Evolutionary conservation across 2,113 vertebrate species (phyloP), one percentile per base, ranked within the genome.

Genomic region (Climacteris rufus): DNA sequence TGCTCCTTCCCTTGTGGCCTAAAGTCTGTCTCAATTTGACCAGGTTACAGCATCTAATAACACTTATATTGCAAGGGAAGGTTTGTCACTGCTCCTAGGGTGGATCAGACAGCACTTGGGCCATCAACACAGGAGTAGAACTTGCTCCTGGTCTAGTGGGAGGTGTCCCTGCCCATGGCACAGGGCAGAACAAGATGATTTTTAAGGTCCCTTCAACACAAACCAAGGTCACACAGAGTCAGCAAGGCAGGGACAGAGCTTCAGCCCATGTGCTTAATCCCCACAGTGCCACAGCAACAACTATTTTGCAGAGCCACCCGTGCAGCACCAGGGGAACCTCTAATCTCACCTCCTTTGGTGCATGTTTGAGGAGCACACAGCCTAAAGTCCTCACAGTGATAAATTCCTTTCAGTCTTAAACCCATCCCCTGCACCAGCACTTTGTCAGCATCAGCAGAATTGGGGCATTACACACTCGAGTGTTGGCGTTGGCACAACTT

Each of bases 371-470:
- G 70, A 54, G 69, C 19, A 78, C n/a, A 5, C 33, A 52, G 35
- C 22, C 64, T 12, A 68, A 95, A 14, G 27, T 31, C 57, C 93
- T 84, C 7, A 4, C 24, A 83, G 88, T 6, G 11, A 90, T 79
- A 78, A 93, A 89, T 39, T 47, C 86, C 52, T 42, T 90, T 54
- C 74, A 53, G 78, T 61, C 83, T n/a, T 49, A 63, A 97, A 94
- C 79, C 86, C 91, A 37, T 78, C 39, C 70, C 37, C 82, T 89
- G 87, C 45, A 18, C 68, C 95, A 97, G 91, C 85, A 39, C 94
- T 87, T 80, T 33, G n/a, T 89, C 96, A 94, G 74, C 50, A 13
- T 97, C 96, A 97, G 95, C 86, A 95, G 96, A 96, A 96, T 39
- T 49, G 89, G 93, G 89, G 91, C 92, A 37, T 95, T 86, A 40